A percentile compares a stretch with the other conserved stretches of the same genome.
Conservation (phyloP, 2,113 vertebrate genomes). For the Rousettus leschenaultii region DNA sequence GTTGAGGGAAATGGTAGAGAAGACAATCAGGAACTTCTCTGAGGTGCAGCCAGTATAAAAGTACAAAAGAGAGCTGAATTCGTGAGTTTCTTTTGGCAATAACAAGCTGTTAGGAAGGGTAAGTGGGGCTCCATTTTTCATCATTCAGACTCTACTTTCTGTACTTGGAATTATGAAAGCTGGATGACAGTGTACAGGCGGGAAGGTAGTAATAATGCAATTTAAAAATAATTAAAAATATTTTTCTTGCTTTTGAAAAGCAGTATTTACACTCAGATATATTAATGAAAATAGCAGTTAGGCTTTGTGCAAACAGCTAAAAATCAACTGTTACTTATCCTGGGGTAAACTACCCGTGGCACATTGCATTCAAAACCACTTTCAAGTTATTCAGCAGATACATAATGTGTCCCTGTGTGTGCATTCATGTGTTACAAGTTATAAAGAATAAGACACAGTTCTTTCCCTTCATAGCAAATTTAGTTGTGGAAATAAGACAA, state of each 20-base stretch:
- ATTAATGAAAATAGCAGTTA: slow-evolving; percentile 34
- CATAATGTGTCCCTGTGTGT: background rate
- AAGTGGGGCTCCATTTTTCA: background rate
- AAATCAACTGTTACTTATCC: slow-evolving; percentile 11
- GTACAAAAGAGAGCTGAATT: background rate
- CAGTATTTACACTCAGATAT: background rate
- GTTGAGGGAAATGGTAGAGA: background rate
- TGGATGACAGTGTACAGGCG: background rate
- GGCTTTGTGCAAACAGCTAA: background rate
- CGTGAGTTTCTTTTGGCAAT: background rate
- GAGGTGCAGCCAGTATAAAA: background rate
- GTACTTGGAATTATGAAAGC: slow-evolving; percentile 1
- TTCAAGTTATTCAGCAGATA: background rate
- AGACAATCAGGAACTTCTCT: background rate
- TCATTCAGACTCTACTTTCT: background rate
- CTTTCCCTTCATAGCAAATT: background rate
- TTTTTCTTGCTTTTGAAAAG: slow-evolving; percentile 38
- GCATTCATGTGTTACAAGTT: background rate
- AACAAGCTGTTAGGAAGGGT: background rate
- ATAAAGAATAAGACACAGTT: background rate
- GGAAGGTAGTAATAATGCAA: background rate
- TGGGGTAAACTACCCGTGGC: background rate
- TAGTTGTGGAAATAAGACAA: slow-evolving; percentile 15
- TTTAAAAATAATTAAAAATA: background rate
- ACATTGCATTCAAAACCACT: slow-evolving; percentile 33